A percentile compares a stretch with the other conserved stretches of the same genome.
Evolutionary conservation across 2,797 vertebrate species (phyloP).

Genomic region (Gymnodraco acuticeps): DNA sequence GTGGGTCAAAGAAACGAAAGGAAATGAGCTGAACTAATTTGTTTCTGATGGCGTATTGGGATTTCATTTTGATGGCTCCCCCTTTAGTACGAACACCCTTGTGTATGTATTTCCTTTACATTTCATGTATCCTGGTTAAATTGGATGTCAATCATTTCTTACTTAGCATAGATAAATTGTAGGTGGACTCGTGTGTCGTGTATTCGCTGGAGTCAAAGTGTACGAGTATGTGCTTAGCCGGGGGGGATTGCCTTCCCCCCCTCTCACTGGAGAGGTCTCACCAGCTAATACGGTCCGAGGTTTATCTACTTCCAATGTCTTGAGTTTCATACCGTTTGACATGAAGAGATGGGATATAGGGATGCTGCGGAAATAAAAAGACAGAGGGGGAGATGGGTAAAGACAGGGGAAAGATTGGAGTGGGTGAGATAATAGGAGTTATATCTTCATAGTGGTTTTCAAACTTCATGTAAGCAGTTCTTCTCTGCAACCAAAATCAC

Average conservation of each 20-base stretch:
- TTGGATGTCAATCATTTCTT: conserved; percentile 63
- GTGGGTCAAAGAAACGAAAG: conserved; percentile 41
- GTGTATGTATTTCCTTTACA: conserved; percentile 46
- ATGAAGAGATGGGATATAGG: conserved; percentile 37
- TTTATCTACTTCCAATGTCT: conserved; percentile 34
- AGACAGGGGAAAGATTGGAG: conserved; percentile 55
- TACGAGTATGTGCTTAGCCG: conserved; percentile 10
- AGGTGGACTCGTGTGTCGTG: conserved; percentile 28
- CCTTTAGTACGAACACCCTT: conserved; percentile 34
- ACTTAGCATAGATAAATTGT: conserved; percentile 33
- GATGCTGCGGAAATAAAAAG: conserved; percentile 37
- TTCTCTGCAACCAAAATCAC: conserved; percentile 84
- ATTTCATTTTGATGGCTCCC: conserved; percentile 39
- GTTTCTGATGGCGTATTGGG: conserved; percentile 43
- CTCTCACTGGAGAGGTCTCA: conserved; percentile 18
- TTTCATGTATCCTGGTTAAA: conserved; percentile 48
- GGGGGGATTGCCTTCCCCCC: conserved; percentile 18
- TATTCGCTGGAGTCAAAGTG: background rate
- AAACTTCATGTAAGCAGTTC: conserved; percentile 81
- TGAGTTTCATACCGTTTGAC: conserved; percentile 47
- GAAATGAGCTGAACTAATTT: conserved; percentile 57
- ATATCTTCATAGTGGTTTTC: conserved; percentile 39
- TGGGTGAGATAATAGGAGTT: conserved; percentile 35
- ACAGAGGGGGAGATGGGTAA: conserved; percentile 41
- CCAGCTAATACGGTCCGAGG: conserved; percentile 14